Conservation (phyloP, 2,797 vertebrate genomes). For the Toxotes lorentzi region DNA sequence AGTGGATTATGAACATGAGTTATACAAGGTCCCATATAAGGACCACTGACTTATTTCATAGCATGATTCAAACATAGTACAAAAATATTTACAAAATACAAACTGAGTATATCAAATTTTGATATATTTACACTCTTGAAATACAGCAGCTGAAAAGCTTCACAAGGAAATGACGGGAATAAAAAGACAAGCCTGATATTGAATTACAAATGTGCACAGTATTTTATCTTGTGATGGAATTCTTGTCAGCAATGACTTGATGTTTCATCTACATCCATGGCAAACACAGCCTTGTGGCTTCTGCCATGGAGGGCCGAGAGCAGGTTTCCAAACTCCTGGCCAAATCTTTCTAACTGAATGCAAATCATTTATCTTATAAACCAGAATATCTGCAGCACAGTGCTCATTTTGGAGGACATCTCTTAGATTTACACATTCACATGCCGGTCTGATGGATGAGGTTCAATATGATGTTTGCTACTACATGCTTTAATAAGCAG, state of each 20-base stretch:
- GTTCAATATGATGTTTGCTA: conserved; percentile 49
- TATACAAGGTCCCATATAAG: conserved; percentile 53
- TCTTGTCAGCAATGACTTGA: conserved; percentile 5
- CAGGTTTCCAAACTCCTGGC: not conserved
- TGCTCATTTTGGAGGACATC: conserved; percentile 26
- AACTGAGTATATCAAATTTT: conserved; percentile 80
- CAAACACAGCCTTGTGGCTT: not conserved
- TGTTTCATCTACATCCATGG: conserved; percentile 11
- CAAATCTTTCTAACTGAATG: not conserved
- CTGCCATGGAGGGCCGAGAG: not conserved
- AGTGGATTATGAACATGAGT: conserved; percentile 64
- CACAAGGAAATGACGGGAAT: conserved; percentile 40
- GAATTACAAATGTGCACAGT: conserved; percentile 44
- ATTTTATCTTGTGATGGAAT: conserved; percentile 21
- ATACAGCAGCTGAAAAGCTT: conserved; percentile 66
- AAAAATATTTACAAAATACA: conserved; percentile 87
- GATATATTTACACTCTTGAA: conserved; percentile 80
- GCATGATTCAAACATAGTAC: conserved; percentile 77
- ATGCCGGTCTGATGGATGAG: conserved; percentile 39
- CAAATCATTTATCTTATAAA: not conserved
- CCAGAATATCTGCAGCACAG: conserved; percentile 34
- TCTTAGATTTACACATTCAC: conserved; percentile 45
- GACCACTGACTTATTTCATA: conserved; percentile 53
- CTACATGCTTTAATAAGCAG: conserved; percentile 65
- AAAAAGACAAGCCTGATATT: conserved; percentile 35